Conservation (phyloP, 2,113 vertebrate genomes). For the Motacilla alba region DNA sequence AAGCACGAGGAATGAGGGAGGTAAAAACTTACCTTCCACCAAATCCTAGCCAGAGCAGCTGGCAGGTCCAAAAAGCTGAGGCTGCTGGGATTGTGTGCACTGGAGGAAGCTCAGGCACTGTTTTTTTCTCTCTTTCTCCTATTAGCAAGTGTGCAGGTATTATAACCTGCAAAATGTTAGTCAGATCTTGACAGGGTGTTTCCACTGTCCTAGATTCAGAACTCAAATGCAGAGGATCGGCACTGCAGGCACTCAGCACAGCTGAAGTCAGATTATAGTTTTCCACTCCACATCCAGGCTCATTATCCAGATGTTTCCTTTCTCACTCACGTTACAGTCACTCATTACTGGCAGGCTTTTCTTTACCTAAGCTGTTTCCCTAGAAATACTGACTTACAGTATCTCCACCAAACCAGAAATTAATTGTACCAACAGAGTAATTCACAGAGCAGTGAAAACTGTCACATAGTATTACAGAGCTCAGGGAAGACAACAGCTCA, state of each 20-base stretch:
- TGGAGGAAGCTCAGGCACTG: neutral
- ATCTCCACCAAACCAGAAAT: neutral
- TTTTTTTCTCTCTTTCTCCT: neutral
- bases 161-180: neutral
- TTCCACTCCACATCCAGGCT: neutral
- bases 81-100: fast-evolving
- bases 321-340: neutral
- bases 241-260: neutral
- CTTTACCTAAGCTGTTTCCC: neutral
- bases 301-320: neutral
- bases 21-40: neutral
- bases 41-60: neutral
- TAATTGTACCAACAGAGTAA: neutral
- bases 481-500: conserved; percentile 47
- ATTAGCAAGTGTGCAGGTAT: neutral
- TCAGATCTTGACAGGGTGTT: neutral
- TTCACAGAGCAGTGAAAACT: neutral
- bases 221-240: neutral
- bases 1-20: neutral
- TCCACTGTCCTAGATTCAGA: neutral
- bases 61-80: neutral
- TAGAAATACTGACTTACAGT: neutral
- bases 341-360: neutral
- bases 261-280: neutral
- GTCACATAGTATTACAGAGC: neutral